A percentile compares a stretch with the other conserved stretches of the same genome.
Conservation (phyloP, 2,797 vertebrate species). For the Hapalemur alaotrensis region DNA sequence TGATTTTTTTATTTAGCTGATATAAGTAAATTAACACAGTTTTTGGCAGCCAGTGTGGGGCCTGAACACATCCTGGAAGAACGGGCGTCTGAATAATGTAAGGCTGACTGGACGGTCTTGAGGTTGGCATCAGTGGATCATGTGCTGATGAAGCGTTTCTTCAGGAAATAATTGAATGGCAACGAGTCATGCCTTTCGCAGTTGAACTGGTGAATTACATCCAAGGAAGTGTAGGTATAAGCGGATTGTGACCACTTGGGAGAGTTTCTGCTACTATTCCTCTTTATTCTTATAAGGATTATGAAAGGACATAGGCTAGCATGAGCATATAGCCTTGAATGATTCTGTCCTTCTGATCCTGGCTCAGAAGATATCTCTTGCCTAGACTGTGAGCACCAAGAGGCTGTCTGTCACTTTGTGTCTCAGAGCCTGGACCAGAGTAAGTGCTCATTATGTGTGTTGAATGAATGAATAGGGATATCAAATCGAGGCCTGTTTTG, state of each 20-base stretch:
- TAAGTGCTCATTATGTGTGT: neutral
- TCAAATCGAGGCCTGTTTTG: neutral
- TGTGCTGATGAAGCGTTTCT: neutral
- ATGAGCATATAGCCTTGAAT: neutral
- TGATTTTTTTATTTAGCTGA: conserved; percentile 68
- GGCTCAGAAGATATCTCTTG: neutral
- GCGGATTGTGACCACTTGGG: neutral
- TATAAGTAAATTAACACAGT: conserved; percentile 82
- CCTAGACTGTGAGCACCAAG: neutral
- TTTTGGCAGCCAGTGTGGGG: conserved; percentile 73
- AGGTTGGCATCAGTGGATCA: neutral
- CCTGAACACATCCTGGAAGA: conserved; percentile 30
- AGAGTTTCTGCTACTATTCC: accelerated
- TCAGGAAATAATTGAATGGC: neutral
- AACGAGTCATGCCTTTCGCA: accelerated
- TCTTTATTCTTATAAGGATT: neutral
- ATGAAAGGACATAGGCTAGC: neutral
- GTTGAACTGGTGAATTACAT: neutral
- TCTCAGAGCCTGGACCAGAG: neutral
- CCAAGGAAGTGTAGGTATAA: neutral
- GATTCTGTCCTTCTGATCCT: neutral
- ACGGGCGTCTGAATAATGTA: conserved; percentile 39
- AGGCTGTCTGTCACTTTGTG: neutral
- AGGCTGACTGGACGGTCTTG: conserved; percentile 6
- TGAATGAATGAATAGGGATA: neutral